These are phyloP conservation scores for Sebastes ruberrimus DNA, from an alignment of 2,797 vertebrate genomes.

Conservation along the genomic window DNA sequence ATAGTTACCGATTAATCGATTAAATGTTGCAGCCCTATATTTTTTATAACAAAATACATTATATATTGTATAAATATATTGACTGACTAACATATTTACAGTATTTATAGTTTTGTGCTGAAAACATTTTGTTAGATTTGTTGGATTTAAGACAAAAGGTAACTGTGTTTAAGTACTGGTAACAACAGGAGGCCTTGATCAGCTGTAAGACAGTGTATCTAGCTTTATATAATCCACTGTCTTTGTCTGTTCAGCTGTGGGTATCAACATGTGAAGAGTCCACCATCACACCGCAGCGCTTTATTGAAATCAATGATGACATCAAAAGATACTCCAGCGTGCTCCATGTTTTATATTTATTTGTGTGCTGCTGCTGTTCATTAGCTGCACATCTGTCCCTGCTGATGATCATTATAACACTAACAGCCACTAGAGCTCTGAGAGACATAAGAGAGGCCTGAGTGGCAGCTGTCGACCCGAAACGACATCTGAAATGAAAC, in stretches of 20 bases:
- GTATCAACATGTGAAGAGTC: background rate
- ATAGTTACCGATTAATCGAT: too few species aligned
- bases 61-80: too few species aligned
- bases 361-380: constrained; percentile 21
- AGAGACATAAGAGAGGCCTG: constrained; percentile 35
- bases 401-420: constrained; percentile 35
- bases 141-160: background rate
- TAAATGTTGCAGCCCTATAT: too few species aligned
- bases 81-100: background rate
- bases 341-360: background rate
- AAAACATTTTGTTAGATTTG: background rate
- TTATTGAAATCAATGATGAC: constrained; percentile 18
- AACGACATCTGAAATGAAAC: background rate
- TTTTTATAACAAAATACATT: background rate
- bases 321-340: background rate
- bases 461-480: constrained; percentile 46
- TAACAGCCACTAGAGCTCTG: constrained; percentile 1
- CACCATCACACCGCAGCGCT: background rate
- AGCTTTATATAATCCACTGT: background rate
- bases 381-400: constrained; percentile 48
- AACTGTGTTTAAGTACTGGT: background rate
- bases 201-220: background rate
- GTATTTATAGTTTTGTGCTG: background rate
- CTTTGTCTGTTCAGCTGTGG: background rate
- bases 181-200: background rate